These are phyloP conservation scores for Ascaphus truei DNA, from an alignment of 2,113 vertebrate species.

Conservation along the genomic window DNA sequence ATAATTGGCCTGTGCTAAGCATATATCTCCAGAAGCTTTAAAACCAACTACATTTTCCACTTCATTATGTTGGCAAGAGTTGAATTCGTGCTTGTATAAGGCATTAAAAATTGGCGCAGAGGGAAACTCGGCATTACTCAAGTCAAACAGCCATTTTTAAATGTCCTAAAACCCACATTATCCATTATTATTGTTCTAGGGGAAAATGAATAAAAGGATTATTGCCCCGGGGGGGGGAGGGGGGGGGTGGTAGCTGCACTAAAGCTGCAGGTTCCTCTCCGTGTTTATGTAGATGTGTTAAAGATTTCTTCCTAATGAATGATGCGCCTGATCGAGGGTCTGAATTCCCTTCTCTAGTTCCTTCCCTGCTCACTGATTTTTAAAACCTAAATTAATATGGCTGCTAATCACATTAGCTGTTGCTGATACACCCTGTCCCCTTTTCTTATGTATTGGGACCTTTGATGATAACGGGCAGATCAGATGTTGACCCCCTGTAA, in stretches of 20 bases:
- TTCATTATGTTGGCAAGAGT: conserved; percentile 23
- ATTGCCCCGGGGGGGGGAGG: no score
- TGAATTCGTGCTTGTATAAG: conserved; percentile 8
- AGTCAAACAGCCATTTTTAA: background rate
- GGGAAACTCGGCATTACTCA: background rate
- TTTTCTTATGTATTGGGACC: no score
- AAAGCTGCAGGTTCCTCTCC: no score
- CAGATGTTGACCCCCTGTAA: no score
- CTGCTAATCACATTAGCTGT: background rate
- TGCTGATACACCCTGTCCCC: background rate
- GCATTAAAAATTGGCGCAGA: conserved; percentile 14
- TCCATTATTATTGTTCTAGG: background rate
- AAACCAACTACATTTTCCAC: background rate
- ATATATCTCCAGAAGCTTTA: background rate
- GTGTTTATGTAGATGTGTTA: no score
- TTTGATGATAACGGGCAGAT: no score
- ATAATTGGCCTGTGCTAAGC: background rate
- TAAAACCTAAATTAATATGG: background rate
- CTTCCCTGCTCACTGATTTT: no score
- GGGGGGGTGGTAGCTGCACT: no score
- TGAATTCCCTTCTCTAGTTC: no score
- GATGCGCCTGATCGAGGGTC: no score
- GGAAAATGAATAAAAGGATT: background rate
- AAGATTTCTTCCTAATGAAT: no score
- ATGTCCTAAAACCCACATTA: background rate